Evolutionary conservation across 2,797 vertebrate genomes (phyloP).

Genomic region (Ctenopoma multispine): DNA sequence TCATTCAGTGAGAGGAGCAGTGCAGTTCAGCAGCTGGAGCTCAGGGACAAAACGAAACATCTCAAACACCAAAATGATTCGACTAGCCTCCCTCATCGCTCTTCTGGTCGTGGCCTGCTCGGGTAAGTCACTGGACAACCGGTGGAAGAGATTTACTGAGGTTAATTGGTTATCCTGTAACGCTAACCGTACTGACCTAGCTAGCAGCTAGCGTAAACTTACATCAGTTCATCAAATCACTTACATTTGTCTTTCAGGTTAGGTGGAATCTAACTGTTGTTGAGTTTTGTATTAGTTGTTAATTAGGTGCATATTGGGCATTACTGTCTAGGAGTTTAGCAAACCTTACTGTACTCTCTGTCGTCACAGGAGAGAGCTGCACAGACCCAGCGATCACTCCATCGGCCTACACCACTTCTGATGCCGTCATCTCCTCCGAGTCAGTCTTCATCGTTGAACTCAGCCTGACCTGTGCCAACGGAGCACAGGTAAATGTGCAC

Average conservation of each 20-base stretch:
- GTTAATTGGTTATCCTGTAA: conserved; percentile 12
- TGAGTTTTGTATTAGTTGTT: neutral
- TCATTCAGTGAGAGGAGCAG: conserved; percentile 14
- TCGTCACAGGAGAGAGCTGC: conserved; percentile 88
- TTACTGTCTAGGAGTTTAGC: neutral
- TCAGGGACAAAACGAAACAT: neutral
- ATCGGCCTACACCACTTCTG: conserved; percentile 93
- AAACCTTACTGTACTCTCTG: neutral
- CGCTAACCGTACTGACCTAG: conserved; percentile 42
- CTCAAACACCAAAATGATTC: conserved; percentile 63
- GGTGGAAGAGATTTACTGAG: neutral
- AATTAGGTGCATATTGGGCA: neutral
- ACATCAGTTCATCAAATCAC: neutral
- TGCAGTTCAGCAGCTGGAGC: neutral
- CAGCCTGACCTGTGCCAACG: conserved; percentile 91
- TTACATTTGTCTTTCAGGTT: neutral
- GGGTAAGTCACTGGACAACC: conserved; percentile 60
- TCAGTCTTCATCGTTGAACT: conserved; percentile 95
- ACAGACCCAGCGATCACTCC: conserved; percentile 90
- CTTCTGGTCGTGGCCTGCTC: conserved; percentile 73
- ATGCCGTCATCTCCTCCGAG: conserved; percentile 93
- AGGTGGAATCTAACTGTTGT: neutral
- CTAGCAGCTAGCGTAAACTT: conserved; percentile 4
- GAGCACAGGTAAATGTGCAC: conserved; percentile 87
- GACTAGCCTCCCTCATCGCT: conserved; percentile 71